Evolutionary conservation across 2,888 invertebrate genomes (phyloP).

Genomic region (Drosophila anomalata): DNA sequence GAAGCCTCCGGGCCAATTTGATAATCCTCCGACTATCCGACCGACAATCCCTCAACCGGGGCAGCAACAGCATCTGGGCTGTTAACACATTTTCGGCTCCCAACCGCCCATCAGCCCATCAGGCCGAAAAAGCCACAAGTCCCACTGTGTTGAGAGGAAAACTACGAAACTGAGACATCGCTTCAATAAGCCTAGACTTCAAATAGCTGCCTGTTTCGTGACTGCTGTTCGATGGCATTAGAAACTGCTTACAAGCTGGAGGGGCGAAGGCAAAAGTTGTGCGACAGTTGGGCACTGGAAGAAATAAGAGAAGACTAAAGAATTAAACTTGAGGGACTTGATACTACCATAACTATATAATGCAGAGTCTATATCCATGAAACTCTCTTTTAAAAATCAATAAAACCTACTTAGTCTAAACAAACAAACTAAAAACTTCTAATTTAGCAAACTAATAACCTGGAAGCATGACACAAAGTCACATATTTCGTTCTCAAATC

Average conservation of each 20-base stretch:
- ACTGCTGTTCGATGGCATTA: slow-evolving; percentile 36
- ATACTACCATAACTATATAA: too few species aligned
- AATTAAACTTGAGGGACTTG: too few species aligned
- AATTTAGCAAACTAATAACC: too few species aligned
- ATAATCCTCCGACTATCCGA: slow-evolving; percentile 30
- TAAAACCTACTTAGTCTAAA: too few species aligned
- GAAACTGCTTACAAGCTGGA: slow-evolving; percentile 20
- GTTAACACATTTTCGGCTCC: slow-evolving; percentile 29
- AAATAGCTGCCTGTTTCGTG: slow-evolving; percentile 39
- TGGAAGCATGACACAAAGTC: neutral
- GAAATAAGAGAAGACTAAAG: neutral
- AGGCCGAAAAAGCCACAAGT: slow-evolving; percentile 28
- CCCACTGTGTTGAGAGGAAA: slow-evolving; percentile 24
- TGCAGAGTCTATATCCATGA: too few species aligned
- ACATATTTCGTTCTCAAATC: neutral
- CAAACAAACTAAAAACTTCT: too few species aligned
- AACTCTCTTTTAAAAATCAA: too few species aligned
- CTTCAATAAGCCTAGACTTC: slow-evolving; percentile 56
- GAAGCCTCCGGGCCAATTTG: slow-evolving; percentile 36
- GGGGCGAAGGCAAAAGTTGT: neutral
- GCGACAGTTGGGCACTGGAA: neutral
- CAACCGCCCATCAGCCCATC: slow-evolving; percentile 1
- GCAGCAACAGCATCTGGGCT: slow-evolving; percentile 23
- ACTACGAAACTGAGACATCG: slow-evolving; percentile 50
- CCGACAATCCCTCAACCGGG: neutral